Conservation (phyloP, 2,113 vertebrate species). For the Nymphicus hollandicus region DNA sequence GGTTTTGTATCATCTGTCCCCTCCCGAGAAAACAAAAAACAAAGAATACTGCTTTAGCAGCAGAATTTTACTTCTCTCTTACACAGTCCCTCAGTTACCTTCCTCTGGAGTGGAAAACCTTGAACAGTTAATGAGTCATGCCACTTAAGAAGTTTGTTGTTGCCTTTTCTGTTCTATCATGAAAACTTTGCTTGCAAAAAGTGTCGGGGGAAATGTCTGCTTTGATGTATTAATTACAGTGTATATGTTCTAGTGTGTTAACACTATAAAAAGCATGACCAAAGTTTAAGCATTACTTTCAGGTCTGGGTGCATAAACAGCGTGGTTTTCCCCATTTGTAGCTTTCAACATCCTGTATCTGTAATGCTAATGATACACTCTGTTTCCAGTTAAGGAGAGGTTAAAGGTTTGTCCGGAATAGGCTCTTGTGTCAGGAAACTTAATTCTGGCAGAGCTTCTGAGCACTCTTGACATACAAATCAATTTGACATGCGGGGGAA, state of each 20-base stretch:
- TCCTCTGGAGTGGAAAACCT: background rate
- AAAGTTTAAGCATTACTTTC: background rate
- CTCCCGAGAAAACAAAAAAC: background rate
- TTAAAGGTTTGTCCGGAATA: background rate
- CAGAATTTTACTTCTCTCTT: background rate
- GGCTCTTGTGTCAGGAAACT: background rate
- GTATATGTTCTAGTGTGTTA: background rate
- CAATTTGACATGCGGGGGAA: background rate
- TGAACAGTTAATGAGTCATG: background rate
- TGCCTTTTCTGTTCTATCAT: background rate
- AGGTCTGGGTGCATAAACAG: background rate
- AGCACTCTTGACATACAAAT: background rate
- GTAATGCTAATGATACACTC: background rate
- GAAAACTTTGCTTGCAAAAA: background rate
- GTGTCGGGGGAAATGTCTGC: background rate
- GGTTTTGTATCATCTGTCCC: background rate
- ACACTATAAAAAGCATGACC: background rate
- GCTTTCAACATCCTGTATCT: background rate
- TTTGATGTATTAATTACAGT: background rate
- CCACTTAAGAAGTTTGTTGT: background rate
- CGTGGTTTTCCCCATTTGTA: background rate
- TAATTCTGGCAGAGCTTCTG: background rate
- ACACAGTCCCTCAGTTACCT: background rate
- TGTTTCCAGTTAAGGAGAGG: background rate
- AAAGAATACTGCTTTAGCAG: background rate